Base-by-base conservation (phyloP, 2,888 invertebrate species). In the Ophion costatus region DNA sequence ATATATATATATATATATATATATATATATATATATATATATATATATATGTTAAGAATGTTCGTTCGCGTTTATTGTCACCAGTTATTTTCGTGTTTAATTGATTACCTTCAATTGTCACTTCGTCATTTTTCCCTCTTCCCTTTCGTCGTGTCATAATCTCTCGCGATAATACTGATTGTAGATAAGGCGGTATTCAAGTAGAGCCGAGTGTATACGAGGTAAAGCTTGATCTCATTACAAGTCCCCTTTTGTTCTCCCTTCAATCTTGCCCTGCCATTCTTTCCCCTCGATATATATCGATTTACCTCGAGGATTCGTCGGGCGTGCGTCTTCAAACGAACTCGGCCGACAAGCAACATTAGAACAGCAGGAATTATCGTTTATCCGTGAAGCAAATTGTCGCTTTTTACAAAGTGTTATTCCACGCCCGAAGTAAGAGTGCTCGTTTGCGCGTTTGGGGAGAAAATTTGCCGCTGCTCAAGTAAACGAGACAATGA, bases 161-260 rank as follows among this genome's bases (percentile, higher is more conserved):
- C 66, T 67, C 61, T 79, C 56, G 82, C 73, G 75, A 73, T 82
- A 82, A 84, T 84, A 76, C 85, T 85, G 80, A 82, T 82, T 82
- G 79, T 85, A 82, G 80, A 85, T 82, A 85, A 85, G 85, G 85
- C 85, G 85, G 80, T 80, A 80, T 85, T 80, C 45, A 71, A 85
- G 82, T 14, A 51, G 76, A 80, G 85, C 82, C 82, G 69, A 81
- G 81, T 75, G 74, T 79, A 69, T 75, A 82, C 61, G 42, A 74
- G 74, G 64, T 78, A 78, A 74, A 84, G 78, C 74, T 77, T 74
- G 63, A 77, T 77, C 67, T 80, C 73, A 80, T 80, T 76, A 77
- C 80, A 69, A 81, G 70, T 63, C 74, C 73, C 45, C 61, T n/a
- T 76, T 76, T 64, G 10, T 38, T 33, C n/a, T 24, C 64, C n/a